Conservation (phyloP, 2,888 invertebrate genomes). For the Steinernema scapterisci region DNA sequence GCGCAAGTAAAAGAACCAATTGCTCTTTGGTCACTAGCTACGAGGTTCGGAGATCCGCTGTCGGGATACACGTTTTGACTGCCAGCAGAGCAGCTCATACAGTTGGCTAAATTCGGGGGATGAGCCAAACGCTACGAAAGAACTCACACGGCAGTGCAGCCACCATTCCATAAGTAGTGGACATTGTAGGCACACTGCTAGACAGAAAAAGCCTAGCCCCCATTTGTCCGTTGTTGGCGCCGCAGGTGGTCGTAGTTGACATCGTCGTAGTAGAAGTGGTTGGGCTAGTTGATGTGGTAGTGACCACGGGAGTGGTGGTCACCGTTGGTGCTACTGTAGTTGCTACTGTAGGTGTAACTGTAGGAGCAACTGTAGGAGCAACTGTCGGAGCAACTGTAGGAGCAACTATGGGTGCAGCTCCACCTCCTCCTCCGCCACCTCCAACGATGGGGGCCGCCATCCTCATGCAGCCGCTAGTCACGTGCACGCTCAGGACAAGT, state of each 20-base stretch:
- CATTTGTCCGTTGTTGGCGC: not conserved
- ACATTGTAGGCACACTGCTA: not conserved
- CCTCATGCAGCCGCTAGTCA: not conserved
- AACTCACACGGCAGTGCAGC: slow-evolving; percentile 2
- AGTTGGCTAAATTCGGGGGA: not conserved
- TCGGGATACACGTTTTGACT: slow-evolving; percentile 7
- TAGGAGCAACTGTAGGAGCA: not conserved
- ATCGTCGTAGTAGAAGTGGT: not conserved
- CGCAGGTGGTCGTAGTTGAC: not conserved
- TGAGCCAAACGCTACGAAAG: not conserved
- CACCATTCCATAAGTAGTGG: slow-evolving; percentile 16
- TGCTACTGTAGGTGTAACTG: not conserved
- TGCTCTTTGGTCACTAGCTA: not conserved
- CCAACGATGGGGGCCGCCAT: not conserved
- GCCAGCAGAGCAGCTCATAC: not conserved
- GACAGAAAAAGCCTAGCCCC: not conserved
- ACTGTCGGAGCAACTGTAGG: not conserved
- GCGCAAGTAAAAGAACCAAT: slow-evolving; percentile 22
- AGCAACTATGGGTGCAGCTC: not conserved
- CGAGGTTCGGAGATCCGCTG: not conserved
- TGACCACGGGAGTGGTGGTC: not conserved
- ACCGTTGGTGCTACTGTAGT: not conserved
- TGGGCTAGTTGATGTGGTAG: not conserved
- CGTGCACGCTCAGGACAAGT: not conserved
- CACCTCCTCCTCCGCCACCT: not conserved